A percentile compares a stretch with the other conserved stretches of the same genome.
Evolutionary conservation across 2,797 vertebrate species (phyloP).

Genomic region (Chelmon rostratus): DNA sequence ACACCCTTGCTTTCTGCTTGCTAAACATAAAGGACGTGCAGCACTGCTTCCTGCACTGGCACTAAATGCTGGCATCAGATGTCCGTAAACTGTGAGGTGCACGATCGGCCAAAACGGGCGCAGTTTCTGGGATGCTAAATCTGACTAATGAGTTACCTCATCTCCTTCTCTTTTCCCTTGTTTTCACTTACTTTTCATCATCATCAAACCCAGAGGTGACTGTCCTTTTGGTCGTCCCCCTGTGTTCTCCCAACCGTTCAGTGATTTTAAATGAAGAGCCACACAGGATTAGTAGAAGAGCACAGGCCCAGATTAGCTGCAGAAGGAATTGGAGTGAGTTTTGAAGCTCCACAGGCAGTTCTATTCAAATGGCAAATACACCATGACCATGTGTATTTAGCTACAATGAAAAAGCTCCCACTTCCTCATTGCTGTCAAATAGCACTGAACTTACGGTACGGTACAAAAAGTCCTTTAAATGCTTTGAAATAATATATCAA

Average conservation of each 20-base stretch:
- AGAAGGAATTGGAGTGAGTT: slow-evolving; percentile 3
- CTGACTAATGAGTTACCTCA: not conserved
- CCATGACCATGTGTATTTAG: not conserved
- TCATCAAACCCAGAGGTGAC: not conserved
- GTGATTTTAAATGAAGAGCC: slow-evolving; percentile 25
- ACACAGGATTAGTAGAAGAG: slow-evolving; percentile 20
- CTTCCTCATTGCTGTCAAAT: not conserved
- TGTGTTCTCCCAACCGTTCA: slow-evolving; percentile 15
- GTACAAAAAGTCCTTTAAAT: not conserved
- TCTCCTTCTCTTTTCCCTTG: slow-evolving; percentile 2
- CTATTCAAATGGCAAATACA: not conserved
- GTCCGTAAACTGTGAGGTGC: not conserved
- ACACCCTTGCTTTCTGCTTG: not conserved
- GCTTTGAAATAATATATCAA: not conserved
- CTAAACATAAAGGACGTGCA: not conserved
- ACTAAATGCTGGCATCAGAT: not conserved
- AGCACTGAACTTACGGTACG: not conserved
- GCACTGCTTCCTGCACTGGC: not conserved
- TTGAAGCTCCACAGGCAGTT: slow-evolving; percentile 2
- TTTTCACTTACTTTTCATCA: slow-evolving; percentile 13
- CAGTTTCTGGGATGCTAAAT: not conserved
- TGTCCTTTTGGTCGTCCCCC: not conserved
- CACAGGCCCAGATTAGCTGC: slow-evolving; percentile 27
- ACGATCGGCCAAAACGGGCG: not conserved
- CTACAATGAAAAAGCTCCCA: not conserved